Conservation (phyloP, 2,888 invertebrate species). For the Cantharis lateralis region DNA sequence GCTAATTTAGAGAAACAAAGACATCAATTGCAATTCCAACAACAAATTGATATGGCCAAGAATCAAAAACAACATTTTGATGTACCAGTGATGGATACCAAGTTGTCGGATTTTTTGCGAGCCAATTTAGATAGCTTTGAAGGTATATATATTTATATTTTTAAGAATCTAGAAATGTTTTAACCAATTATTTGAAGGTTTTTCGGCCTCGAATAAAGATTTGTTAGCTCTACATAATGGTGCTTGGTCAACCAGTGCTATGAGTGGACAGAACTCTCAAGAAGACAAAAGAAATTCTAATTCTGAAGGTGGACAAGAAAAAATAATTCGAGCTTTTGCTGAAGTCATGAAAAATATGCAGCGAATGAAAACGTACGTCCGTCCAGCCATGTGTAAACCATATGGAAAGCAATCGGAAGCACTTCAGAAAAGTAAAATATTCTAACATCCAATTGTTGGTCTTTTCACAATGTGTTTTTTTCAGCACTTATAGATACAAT, state of each 20-base stretch:
- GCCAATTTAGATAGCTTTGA: constrained; percentile 75
- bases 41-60: constrained; percentile 48
- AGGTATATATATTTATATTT: constrained; percentile 50
- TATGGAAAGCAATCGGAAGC: constrained; percentile 90
- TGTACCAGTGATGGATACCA: constrained; percentile 62
- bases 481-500: constrained; percentile 84
- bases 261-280: constrained; percentile 34
- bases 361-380: constrained; percentile 85
- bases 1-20: constrained; percentile 62
- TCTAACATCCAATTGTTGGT: not conserved
- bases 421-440: constrained; percentile 76
- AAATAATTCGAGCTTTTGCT: constrained; percentile 82
- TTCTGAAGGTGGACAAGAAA: constrained; percentile 72
- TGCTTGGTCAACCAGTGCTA: constrained; percentile 59
- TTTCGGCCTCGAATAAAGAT: constrained; percentile 63
- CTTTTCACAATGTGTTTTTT: not conserved
- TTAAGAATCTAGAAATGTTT: constrained; percentile 33
- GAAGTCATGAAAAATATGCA: constrained; percentile 88
- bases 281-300: constrained; percentile 50
- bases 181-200: constrained; percentile 40
- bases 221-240: constrained; percentile 71
- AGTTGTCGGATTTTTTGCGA: constrained; percentile 73
- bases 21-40: constrained; percentile 57
- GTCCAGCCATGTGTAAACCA: constrained; percentile 89
- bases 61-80: constrained; percentile 54